Base-by-base conservation (phyloP, 2,888 invertebrate species). In the Polietes domitor region DNA sequence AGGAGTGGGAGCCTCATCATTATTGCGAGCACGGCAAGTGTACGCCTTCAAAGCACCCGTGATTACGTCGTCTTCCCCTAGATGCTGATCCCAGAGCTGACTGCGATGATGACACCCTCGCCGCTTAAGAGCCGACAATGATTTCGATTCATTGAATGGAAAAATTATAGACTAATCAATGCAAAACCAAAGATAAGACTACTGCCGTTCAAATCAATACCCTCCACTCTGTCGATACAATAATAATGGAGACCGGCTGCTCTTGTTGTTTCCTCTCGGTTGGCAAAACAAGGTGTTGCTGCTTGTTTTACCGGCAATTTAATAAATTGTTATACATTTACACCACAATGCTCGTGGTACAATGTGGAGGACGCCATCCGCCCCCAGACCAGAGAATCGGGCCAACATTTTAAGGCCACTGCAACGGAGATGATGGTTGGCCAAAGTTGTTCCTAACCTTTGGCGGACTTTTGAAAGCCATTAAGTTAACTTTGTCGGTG, bases 81-180 rank as follows among this genome's bases (percentile, higher is more conserved):
- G 53, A 12, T 19, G 10, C 32, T 32, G 53, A 21, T 19, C 53
- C 7, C 28, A 26, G 47, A 47, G n/a, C n/a, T 43, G 37, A 24
- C 65, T 58, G 68, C 37, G 41, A 19, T 28, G 32, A 53, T 47
- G 24, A 55, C 28, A 50, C n/a, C 53, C 21, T 37, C 28, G 53
- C 26, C 19, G 43, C 12, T 41, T 12, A 85, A 80, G 83, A 85
- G 80, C 82, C 79, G 82, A 77, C 86, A 85, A 86, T 86, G 82
- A 82, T 90, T 88, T 80, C 89, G 88, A 88, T 80, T 89, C 90
- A 90, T 83, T 91, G 90, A 90, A 89, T 88, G 87, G 90, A 88
- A 90, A 90, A 91, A 90, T 90, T 88, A 90, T 90, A 88, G 90
- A 86, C 89, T 89, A 90, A 90, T 90, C 90, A 89, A 89, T 88